These are phyloP conservation scores for human (Homo sapiens) DNA, from an alignment of 2,113 vertebrate genomes.

Conservation along the genomic window DNA sequence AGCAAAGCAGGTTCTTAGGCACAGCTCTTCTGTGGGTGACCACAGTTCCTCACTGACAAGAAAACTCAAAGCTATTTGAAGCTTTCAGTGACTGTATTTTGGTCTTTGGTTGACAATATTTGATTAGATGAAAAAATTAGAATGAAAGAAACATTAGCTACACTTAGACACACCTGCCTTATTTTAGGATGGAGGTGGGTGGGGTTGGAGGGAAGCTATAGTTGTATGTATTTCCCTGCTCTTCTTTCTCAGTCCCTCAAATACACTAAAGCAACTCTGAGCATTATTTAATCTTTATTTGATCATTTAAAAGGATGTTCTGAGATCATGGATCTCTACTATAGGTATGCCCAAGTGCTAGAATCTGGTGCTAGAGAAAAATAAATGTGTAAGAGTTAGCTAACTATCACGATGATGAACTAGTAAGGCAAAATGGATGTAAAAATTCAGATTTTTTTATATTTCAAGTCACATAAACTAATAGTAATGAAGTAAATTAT, in stretches of 20 bases:
- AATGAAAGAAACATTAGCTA: neutral
- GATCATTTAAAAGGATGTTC: neutral
- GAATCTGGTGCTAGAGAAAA: neutral
- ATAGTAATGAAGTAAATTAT: neutral
- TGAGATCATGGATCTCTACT: neutral
- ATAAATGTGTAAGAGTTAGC: neutral
- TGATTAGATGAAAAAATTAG: neutral
- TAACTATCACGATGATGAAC: neutral
- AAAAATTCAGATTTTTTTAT: slow-evolving; percentile 30
- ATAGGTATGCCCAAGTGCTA: neutral
- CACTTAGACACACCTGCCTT: neutral
- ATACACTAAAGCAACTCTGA: neutral
- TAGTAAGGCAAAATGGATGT: slow-evolving; percentile 16
- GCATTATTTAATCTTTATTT: neutral
- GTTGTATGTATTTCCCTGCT: neutral
- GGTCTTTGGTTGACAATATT: neutral
- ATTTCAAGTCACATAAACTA: slow-evolving; percentile 5
- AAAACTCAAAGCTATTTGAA: neutral
- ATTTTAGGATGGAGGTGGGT: neutral
- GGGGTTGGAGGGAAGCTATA: neutral
- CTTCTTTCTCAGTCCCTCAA: neutral
- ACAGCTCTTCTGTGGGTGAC: neutral
- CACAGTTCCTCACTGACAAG: neutral
- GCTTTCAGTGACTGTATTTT: neutral
- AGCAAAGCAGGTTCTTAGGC: neutral